phyloP scores from a whole-genome alignment of 2,888 invertebrate species.

The Tetragonula carbonaria region DNA sequence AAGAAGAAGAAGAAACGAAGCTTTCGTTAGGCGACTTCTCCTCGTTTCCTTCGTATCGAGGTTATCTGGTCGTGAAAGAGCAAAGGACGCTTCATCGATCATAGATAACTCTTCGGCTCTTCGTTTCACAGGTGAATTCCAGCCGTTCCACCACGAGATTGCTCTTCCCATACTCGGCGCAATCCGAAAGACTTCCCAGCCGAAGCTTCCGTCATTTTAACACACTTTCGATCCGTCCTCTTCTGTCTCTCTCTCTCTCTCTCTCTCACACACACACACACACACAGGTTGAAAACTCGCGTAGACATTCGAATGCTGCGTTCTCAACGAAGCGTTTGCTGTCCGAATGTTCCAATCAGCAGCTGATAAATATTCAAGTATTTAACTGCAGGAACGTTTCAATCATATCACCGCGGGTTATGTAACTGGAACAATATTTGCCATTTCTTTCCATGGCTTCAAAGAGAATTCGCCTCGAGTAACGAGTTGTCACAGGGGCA shows the following conservation, averaged over 20 bases:
- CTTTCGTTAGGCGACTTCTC: slow-evolving; percentile 1
- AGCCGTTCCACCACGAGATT: neutral
- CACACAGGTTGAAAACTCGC: too few relatives aligned
- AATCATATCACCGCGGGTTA: neutral
- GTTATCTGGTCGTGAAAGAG: neutral
- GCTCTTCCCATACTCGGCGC: neutral
- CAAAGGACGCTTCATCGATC: slow-evolving; percentile 11
- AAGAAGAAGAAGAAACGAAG: neutral
- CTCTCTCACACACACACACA: too few relatives aligned
- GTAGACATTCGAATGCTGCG: neutral
- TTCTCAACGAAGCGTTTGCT: neutral
- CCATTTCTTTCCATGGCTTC: neutral
- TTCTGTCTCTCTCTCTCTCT: too few relatives aligned
- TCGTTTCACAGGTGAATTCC: neutral
- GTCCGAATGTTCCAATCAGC: neutral
- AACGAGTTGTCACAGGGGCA: too few relatives aligned
- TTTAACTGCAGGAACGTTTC: neutral
- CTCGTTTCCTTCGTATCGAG: neutral
- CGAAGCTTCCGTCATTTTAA: neutral
- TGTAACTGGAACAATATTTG: neutral
- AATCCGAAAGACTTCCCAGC: neutral
- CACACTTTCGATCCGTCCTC: neutral
- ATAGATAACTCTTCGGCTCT: neutral
- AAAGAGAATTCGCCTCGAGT: neutral
- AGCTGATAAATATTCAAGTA: neutral